These are phyloP conservation scores for Passer domesticus DNA, from an alignment of 2,113 vertebrate genomes.

Conservation along the genomic window DNA sequence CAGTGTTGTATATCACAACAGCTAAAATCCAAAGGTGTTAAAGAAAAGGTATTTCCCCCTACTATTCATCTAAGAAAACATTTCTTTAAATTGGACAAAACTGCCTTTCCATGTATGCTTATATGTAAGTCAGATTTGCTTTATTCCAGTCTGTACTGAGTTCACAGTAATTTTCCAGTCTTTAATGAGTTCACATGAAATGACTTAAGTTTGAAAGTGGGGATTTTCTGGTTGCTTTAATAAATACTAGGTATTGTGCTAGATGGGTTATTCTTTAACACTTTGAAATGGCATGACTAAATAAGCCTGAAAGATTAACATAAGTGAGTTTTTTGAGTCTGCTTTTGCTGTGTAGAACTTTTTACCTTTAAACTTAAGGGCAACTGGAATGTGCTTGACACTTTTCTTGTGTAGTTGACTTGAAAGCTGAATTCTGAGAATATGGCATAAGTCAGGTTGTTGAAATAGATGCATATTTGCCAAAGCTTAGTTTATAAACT, in stretches of 20 bases:
- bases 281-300: not conserved
- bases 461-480: not conserved
- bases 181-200: not conserved
- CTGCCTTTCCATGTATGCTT: not conserved
- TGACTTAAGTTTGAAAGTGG: not conserved
- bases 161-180: not conserved
- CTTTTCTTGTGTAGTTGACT: not conserved
- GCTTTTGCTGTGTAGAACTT: not conserved
- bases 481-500: not conserved
- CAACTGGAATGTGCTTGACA: not conserved
- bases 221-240: not conserved
- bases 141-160: not conserved
- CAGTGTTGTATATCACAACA: not conserved
- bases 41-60: not conserved
- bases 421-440: not conserved
- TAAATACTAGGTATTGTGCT: not conserved
- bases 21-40: not conserved
- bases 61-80: not conserved
- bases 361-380: not conserved
- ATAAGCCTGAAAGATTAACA: not conserved
- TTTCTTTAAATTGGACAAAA: not conserved
- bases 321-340: not conserved
- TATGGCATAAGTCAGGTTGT: not conserved
- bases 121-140: not conserved
- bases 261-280: not conserved